Base-by-base conservation (phyloP, 2,888 invertebrate species). In the Caenorhabditis angaria region DNA sequence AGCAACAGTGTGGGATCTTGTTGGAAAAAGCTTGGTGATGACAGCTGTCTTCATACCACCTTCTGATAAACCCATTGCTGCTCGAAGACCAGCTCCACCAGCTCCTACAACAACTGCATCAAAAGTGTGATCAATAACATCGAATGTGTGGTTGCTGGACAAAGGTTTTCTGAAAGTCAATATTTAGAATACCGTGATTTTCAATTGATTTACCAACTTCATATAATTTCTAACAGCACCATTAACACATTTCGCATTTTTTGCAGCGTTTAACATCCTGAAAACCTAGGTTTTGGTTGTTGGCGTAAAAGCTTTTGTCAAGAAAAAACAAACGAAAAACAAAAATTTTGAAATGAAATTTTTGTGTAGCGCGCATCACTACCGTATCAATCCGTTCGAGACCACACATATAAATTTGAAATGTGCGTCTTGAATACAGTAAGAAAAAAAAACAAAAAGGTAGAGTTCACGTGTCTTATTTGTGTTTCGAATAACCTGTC, bases 51-150 rank as follows among this genome's bases (percentile, higher is more conserved):
- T 94, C 88, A 96, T 97, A 2, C 99, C 99, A 87, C 94, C 94
- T 80, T 94, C 94, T 0, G 96, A 95, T 29, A 97, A 90, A 67
- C 97, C 97, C 88, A 97, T 97, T 8, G 97, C 97, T 0, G 97
- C 97, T 59, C 97, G 91, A 1, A 99, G 91, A 3, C 99, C 99
- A 2, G 97, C 95, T 1, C 99, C 99, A 59, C 99, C 86, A 0
- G 97, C 97, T n/a, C 97, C 99, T 58, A 99, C 94, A 14, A 99
- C 95, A 74, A 97, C 91, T 0, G 95, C 95, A 91, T 99, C 99
- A 88, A 94, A 99, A 63, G 50, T 61, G 27, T 61, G 65, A 54
- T 61, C 65, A 20, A 65, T 32, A 18, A 70, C 65, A 62, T 70
- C 70, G 27, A 70, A 71, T 22, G 61, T 32, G 1, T 63, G 51